A percentile compares a stretch with the other conserved stretches of the same genome.
phyloP scores from a whole-genome alignment of 2,888 invertebrate genomes.

The Drosophila flavopinicola region DNA sequence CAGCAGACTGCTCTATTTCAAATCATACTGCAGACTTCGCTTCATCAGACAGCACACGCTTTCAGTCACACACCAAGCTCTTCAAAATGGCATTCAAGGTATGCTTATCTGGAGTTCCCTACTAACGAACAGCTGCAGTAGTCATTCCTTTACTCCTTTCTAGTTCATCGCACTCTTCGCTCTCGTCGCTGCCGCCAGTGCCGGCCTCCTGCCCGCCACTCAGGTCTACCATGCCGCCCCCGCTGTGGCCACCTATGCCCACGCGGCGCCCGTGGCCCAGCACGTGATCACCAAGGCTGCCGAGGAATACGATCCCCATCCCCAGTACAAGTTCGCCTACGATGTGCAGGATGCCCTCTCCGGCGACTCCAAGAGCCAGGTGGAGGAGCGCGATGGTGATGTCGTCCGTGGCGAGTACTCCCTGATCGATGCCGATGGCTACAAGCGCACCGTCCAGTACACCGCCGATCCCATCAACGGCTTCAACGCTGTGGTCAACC shows the following conservation, averaged over 20 bases:
- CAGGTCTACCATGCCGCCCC: conserved; percentile 62
- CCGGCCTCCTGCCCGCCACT: conserved; percentile 64
- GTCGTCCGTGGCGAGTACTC: conserved; percentile 84
- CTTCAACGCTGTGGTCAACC: conserved; percentile 82
- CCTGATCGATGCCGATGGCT: conserved; percentile 83
- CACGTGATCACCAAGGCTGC: conserved; percentile 68
- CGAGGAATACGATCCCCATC: conserved; percentile 81
- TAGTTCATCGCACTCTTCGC: conserved; percentile 71
- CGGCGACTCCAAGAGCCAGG: conserved; percentile 83
- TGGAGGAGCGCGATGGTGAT: conserved; percentile 83
- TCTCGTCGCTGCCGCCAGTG: conserved; percentile 70
- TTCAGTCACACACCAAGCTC: conserved; percentile 41
- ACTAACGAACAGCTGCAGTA: not conserved
- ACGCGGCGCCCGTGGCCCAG: conserved; percentile 53
- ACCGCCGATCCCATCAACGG: conserved; percentile 82
- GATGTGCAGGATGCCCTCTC: conserved; percentile 82
- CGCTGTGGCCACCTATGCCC: conserved; percentile 54
- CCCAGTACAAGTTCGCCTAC: conserved; percentile 82
- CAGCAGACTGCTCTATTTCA: conserved; percentile 35
- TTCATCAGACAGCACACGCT: conserved; percentile 45
- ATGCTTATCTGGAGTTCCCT: conserved; percentile 1
- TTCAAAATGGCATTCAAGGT: conserved; percentile 81
- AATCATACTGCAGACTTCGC: conserved; percentile 61
- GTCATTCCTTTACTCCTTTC: not conserved
- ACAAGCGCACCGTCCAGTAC: conserved; percentile 81